Conservation (phyloP, 2,888 invertebrate genomes). For the Protonemura montana region DNA sequence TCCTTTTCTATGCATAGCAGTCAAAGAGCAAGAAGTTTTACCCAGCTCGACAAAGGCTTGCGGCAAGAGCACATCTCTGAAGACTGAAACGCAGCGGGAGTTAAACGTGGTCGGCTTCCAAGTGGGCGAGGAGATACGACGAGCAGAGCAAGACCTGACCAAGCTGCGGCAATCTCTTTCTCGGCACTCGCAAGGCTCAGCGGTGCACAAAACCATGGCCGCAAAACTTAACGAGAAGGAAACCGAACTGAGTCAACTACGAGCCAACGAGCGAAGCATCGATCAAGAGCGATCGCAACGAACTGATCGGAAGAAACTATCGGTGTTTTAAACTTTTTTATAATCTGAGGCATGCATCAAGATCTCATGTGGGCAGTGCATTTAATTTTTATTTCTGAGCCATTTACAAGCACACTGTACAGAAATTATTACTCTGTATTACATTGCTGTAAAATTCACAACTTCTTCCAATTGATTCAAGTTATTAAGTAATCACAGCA, state of each 20-base stretch:
- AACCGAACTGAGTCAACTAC: slow-evolving; percentile 68
- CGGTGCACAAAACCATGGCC: slow-evolving; percentile 68
- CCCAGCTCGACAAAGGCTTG: not conserved
- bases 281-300: slow-evolving; percentile 74
- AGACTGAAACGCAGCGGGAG: slow-evolving; percentile 67
- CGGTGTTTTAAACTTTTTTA: slow-evolving; percentile 67
- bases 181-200: slow-evolving; percentile 68
- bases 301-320: slow-evolving; percentile 77
- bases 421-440: too few relatives aligned
- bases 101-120: slow-evolving; percentile 78
- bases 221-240: slow-evolving; percentile 69
- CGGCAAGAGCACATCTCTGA: slow-evolving; percentile 55
- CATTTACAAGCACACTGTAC: too few relatives aligned
- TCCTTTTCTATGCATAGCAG: not conserved
- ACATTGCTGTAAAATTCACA: too few relatives aligned
- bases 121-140: slow-evolving; percentile 71
- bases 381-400: too few relatives aligned
- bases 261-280: slow-evolving; percentile 69
- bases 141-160: slow-evolving; percentile 71
- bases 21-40: not conserved
- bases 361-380: too few relatives aligned
- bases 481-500: too few relatives aligned
- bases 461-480: too few relatives aligned
- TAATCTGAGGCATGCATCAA: too few relatives aligned
- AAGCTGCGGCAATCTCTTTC: slow-evolving; percentile 71